Evolutionary conservation across 2,797 vertebrate genomes (phyloP).

Genomic region (Mergus octosetaceus): DNA sequence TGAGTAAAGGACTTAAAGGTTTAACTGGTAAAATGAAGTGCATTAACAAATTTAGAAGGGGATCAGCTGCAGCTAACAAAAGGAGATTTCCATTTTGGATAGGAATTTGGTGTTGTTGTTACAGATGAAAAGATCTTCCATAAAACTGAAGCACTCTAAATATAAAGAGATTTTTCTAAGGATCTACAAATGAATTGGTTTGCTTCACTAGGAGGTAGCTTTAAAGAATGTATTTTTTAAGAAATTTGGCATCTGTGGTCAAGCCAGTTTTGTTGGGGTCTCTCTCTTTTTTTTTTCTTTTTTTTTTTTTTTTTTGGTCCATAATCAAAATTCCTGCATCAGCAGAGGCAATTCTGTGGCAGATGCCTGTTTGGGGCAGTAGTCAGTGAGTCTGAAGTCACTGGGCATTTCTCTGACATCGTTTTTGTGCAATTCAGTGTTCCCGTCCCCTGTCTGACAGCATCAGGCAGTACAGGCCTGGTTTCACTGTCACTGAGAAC

Average conservation of each 20-base stretch:
- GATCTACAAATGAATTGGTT: not conserved
- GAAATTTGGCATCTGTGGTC: not conserved
- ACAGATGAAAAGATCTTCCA: not conserved
- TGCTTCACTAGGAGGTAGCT: slow-evolving; percentile 6
- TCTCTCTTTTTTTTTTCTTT: not conserved
- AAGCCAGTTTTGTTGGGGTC: not conserved
- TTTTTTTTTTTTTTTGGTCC: not conserved
- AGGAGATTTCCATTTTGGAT: not conserved
- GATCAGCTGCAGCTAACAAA: not conserved
- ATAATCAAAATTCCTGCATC: not conserved
- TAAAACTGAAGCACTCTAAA: not conserved
- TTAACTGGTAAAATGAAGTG: slow-evolving; percentile 45
- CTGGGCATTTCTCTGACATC: not conserved
- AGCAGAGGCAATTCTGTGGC: not conserved
- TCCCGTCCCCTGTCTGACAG: not conserved
- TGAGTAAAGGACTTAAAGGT: slow-evolving; percentile 56
- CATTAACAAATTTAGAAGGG: slow-evolving; percentile 14
- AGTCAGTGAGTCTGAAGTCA: not conserved
- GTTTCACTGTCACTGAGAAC: not conserved
- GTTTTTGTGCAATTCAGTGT: not conserved
- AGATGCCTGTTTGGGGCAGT: not conserved
- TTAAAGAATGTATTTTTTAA: not conserved
- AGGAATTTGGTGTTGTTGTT: not conserved
- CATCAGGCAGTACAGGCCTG: not conserved
- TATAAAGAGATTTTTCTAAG: not conserved